Conservation (phyloP, 2,888 invertebrate genomes). For the Eupeodes latifasciatus region DNA sequence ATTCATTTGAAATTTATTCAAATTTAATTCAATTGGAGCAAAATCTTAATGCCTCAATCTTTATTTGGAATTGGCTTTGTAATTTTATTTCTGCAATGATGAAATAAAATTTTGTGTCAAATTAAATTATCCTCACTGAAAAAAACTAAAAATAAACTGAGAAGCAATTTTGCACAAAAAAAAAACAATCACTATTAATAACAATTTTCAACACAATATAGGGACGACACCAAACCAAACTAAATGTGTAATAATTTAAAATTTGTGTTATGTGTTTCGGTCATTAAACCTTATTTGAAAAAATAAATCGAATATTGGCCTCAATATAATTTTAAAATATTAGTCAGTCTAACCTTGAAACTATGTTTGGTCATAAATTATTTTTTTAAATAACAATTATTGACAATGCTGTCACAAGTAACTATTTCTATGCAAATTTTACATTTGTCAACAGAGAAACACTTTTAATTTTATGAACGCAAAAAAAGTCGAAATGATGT, state of each 20-base stretch:
- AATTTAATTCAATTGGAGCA: conserved; percentile 1
- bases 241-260: background rate
- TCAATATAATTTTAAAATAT: background rate
- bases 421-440: conserved; percentile 28
- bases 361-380: conserved; percentile 4
- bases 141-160: background rate
- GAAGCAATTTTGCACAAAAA: background rate
- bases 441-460: conserved; percentile 8
- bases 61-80: background rate
- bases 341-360: background rate
- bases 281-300: conserved; percentile 19
- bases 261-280: background rate
- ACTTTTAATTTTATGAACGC: background rate
- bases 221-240: background rate
- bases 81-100: background rate
- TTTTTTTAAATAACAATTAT: background rate
- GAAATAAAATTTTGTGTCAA: background rate
- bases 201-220: background rate
- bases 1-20: background rate
- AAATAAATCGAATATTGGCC: background rate
- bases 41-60: background rate
- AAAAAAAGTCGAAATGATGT: background rate
- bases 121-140: background rate
- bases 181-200: background rate
- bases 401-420: conserved; percentile 20